These are phyloP conservation scores for Acanthornis magna DNA, from an alignment of 2,797 vertebrate genomes.

Conservation along the genomic window DNA sequence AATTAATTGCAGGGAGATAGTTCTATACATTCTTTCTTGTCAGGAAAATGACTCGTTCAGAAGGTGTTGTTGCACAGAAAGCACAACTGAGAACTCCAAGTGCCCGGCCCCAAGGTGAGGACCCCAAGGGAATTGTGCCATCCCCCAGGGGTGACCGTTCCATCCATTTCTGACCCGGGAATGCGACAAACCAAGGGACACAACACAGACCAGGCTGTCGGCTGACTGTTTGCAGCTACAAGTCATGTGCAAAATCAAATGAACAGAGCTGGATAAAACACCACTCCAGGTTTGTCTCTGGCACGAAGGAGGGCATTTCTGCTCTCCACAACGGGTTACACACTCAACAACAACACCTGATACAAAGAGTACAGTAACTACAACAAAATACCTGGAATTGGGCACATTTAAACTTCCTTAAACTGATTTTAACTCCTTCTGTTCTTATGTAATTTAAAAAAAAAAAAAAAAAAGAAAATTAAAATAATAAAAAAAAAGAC, in stretches of 20 bases:
- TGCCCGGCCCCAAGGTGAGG: slow-evolving; percentile 29
- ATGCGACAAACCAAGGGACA: slow-evolving; percentile 51
- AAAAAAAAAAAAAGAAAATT: neutral
- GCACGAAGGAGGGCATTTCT: slow-evolving; percentile 47
- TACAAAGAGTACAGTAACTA: slow-evolving; percentile 68
- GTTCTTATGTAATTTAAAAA: slow-evolving; percentile 28
- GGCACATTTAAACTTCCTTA: slow-evolving; percentile 65
- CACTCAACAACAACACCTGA: slow-evolving; percentile 65
- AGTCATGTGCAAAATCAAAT: slow-evolving; percentile 69
- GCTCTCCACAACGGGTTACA: slow-evolving; percentile 59
- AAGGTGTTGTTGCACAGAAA: slow-evolving; percentile 53
- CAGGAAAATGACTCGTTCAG: slow-evolving; percentile 69
- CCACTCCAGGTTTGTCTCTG: slow-evolving; percentile 32
- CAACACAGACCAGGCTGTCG: slow-evolving; percentile 40
- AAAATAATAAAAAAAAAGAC: slow-evolving; percentile 1
- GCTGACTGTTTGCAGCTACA: slow-evolving; percentile 62
- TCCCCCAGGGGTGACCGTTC: neutral
- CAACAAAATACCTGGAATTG: slow-evolving; percentile 61
- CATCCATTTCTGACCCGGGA: slow-evolving; percentile 15
- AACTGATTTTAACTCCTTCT: slow-evolving; percentile 54
- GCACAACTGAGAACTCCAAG: slow-evolving; percentile 26
- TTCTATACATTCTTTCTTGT: slow-evolving; percentile 84
- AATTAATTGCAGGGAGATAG: slow-evolving; percentile 77
- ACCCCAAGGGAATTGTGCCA: neutral
- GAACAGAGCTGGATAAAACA: slow-evolving; percentile 28